Evolutionary conservation across 2,797 vertebrate genomes (phyloP).

Genomic region (Linurgus olivaceus): DNA sequence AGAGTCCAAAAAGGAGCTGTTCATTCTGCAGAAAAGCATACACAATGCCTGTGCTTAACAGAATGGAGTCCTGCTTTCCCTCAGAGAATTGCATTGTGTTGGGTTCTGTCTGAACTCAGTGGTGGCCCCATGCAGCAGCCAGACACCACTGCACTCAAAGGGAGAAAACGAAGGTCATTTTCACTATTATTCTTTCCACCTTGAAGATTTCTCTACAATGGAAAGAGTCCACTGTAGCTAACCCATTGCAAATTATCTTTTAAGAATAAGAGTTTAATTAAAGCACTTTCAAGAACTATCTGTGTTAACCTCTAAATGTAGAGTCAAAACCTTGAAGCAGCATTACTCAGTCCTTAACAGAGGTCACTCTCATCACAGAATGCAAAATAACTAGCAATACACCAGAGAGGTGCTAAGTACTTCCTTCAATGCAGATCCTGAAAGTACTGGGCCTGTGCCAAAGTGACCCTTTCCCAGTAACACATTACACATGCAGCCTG

Average conservation of each 20-base stretch:
- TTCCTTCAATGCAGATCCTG: not conserved
- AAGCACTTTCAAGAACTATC: not conserved
- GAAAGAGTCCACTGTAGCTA: not conserved
- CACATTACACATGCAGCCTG: not conserved
- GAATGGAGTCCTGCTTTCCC: not conserved
- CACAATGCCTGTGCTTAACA: not conserved
- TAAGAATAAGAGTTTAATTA: constrained; percentile 25
- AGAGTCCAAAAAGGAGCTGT: not conserved
- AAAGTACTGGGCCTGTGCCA: not conserved
- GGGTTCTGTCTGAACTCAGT: not conserved
- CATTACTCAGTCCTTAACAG: not conserved
- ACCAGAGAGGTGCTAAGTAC: not conserved
- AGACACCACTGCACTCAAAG: not conserved
- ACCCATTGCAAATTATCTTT: not conserved
- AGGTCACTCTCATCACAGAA: not conserved
- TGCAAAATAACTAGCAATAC: not conserved
- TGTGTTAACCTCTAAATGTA: not conserved
- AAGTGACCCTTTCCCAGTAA: not conserved
- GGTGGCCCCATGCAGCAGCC: not conserved
- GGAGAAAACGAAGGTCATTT: not conserved
- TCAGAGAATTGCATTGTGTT: not conserved
- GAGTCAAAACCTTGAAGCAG: not conserved
- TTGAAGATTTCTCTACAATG: not conserved
- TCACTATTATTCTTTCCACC: not conserved
- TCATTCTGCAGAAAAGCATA: not conserved